Evolutionary conservation across 2,797 vertebrate species (phyloP), one percentile per base, ranked within the genome.

Genomic region (Gymnocypris eckloni): DNA sequence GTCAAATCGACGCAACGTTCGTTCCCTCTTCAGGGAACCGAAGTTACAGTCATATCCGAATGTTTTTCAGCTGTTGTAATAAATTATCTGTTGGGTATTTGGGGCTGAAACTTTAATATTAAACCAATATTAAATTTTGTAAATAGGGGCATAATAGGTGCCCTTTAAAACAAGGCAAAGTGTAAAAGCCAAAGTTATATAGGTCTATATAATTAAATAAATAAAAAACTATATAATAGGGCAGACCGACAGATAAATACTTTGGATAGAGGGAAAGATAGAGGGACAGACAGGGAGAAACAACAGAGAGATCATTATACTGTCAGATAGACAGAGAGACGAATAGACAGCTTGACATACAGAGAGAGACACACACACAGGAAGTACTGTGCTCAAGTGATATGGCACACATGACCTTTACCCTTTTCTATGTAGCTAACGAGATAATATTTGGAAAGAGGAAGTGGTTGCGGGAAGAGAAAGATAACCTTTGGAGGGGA

Each of bases 401-500:
- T 64, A 59, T 20, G 39, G 56, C 15, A 15, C 16, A 61, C 67
- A n/a, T 79, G 66, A 85, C 39, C 83, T 79, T 16, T 66, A 45
- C 43, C 76, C 83, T 79, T 71, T 84, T 50, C 50, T 72, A 13
- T 72, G 25, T 41, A 70, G 48, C 69, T 79, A 80, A 83, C 52
- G n/a, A 43, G 67, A 64, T 81, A 37, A 72, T 28, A 80, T 72
- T 73, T 61, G 71, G 20, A 20, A 39, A 76, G 48, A 66, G 56
- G 39, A 43, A 72, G 6, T 78, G 56, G 56, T 16, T 48, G 45
- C 54, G 6, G 43, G 61, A 82, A 33, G 59, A 70, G 52, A 37
- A 71, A 73, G 80, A 84, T 78, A 80, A 78, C 71, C 75, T 54
- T 72, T 76, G 48, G 72, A 83, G 28, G 61, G 52, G 48, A 85